These are phyloP conservation scores for Octomys mimax DNA, from an alignment of 2,797 vertebrate genomes.

Conservation along the genomic window DNA sequence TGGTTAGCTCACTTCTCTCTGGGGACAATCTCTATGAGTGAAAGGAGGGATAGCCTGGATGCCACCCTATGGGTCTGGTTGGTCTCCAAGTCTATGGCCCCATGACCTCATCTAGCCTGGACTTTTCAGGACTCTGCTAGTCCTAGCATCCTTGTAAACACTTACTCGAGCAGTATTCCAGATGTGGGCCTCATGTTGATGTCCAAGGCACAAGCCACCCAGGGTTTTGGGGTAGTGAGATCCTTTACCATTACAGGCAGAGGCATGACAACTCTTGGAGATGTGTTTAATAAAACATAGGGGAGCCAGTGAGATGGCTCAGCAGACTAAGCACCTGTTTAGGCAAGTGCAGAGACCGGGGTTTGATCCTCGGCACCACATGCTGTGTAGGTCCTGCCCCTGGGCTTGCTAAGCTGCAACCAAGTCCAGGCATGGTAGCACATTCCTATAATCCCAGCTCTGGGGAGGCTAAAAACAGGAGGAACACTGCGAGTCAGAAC, in stretches of 20 bases:
- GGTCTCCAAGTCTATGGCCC: neutral
- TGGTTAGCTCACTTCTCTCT: neutral
- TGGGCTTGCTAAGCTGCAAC: too few species aligned
- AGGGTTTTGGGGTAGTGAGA: neutral
- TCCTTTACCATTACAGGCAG: fast-evolving
- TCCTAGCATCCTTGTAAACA: neutral
- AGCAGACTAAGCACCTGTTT: too few species aligned
- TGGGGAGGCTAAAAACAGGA: too few species aligned
- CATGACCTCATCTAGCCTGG: neutral
- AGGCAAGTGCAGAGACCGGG: too few species aligned
- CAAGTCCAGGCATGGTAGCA: too few species aligned
- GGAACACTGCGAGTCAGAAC: too few species aligned
- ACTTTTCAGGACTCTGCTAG: neutral
- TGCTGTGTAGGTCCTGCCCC: too few species aligned
- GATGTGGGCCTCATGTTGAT: fast-evolving
- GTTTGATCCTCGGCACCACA: too few species aligned
- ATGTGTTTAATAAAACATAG: neutral
- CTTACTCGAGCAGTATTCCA: fast-evolving
- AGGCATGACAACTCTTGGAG: neutral
- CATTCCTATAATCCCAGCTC: too few species aligned
- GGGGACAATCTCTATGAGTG: neutral
- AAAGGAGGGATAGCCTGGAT: neutral
- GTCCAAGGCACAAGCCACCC: fast-evolving
- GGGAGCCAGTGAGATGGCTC: neutral
- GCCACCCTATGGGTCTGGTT: neutral